Conservation (phyloP, 1,140 invertebrate genomes). For the Stratiolaelaps scimitus region DNA sequence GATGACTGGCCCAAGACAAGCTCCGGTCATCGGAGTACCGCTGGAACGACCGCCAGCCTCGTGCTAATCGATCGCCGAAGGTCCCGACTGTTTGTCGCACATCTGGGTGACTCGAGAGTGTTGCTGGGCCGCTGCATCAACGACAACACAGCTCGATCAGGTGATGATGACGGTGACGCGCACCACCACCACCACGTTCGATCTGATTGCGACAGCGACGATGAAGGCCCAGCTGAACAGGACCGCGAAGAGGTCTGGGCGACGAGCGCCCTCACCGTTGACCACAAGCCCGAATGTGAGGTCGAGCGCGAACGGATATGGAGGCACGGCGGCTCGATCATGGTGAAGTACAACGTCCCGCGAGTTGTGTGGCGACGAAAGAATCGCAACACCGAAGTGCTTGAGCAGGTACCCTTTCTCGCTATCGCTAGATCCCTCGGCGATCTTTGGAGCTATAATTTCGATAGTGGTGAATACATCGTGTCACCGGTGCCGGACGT, state of each 20-base stretch:
- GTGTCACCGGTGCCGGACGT: slow-evolving; percentile 20
- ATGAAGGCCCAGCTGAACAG: too few relatives aligned
- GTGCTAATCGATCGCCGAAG: neutral
- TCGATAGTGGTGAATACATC: neutral
- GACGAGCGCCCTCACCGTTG: neutral
- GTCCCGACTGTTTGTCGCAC: neutral
- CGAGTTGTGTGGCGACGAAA: slow-evolving; percentile 8
- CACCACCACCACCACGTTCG: too few relatives aligned
- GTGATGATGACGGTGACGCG: too few relatives aligned
- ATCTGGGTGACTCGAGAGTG: slow-evolving; percentile 5
- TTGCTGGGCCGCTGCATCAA: neutral
- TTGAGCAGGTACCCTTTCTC: slow-evolving; percentile 6
- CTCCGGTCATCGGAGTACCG: slow-evolving; percentile 20
- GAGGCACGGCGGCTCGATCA: neutral
- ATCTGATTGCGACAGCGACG: too few relatives aligned
- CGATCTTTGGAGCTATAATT: slow-evolving; percentile 22
- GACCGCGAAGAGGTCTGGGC: neutral
- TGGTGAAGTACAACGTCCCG: slow-evolving; percentile 19
- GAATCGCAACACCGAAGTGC: neutral
- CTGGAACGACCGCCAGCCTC: slow-evolving; percentile 17
- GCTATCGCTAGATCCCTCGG: neutral
- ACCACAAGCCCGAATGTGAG: slow-evolving; percentile 7
- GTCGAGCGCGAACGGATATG: neutral
- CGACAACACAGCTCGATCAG: too few relatives aligned
- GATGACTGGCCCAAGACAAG: slow-evolving; percentile 18